A percentile compares a stretch with the other conserved stretches of the same genome.
These are phyloP conservation scores for Prosopocoilus inquinatus DNA, from an alignment of 2,888 invertebrate genomes.

Conservation along the genomic window DNA sequence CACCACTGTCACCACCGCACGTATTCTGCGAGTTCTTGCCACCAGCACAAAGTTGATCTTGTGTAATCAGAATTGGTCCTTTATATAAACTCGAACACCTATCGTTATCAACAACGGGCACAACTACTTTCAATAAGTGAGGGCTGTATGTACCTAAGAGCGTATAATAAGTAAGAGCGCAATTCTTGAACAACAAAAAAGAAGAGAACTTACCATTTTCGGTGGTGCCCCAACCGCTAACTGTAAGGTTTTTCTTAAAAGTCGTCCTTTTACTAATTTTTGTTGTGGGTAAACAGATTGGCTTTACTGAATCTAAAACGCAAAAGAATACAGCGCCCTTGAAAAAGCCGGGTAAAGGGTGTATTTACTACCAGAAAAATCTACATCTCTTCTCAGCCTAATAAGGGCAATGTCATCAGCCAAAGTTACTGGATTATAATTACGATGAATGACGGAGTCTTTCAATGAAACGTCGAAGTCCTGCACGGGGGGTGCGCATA, in stretches of 20 bases:
- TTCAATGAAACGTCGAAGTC: conserved; percentile 41
- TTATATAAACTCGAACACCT: conserved; percentile 39
- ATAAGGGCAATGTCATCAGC: conserved; percentile 61
- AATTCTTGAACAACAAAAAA: too few relatives aligned
- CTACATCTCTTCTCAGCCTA: conserved; percentile 47
- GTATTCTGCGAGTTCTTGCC: conserved; percentile 60
- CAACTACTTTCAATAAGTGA: conserved; percentile 49
- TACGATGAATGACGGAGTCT: conserved; percentile 53
- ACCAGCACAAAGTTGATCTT: conserved; percentile 62
- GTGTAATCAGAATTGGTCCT: conserved; percentile 29
- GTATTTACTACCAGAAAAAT: conserved; percentile 42
- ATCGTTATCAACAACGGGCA: conserved; percentile 46
- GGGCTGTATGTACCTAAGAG: conserved; percentile 37
- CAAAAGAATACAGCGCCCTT: not conserved
- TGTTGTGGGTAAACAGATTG: conserved; percentile 51
- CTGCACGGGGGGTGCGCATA: too few relatives aligned
- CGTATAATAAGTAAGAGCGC: too few relatives aligned
- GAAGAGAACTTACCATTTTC: conserved; percentile 6
- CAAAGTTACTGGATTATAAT: conserved; percentile 51
- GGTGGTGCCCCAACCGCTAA: conserved; percentile 64
- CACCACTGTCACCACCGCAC: conserved; percentile 68
- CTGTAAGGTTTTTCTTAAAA: not conserved
- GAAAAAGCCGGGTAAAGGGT: not conserved
- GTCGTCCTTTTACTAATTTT: not conserved
- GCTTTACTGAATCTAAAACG: conserved; percentile 33